Evolutionary conservation across 2,888 invertebrate species (phyloP).

Genomic region (Agrotis exclamationis): DNA sequence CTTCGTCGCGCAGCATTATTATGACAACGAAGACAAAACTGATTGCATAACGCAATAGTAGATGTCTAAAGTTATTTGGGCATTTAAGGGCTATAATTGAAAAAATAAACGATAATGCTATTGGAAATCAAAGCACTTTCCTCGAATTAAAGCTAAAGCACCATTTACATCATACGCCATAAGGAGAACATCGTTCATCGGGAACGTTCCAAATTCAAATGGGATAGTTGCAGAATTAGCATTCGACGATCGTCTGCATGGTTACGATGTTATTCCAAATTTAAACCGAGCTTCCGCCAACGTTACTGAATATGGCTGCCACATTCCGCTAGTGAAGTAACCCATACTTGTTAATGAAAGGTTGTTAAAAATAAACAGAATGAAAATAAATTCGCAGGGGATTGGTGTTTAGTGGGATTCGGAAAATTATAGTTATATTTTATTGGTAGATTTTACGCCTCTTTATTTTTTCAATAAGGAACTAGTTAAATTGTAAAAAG

Average conservation of each 20-base stretch:
- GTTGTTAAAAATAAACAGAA: conserved; percentile 8
- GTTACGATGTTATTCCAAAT: conserved; percentile 80
- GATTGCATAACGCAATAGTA: neutral
- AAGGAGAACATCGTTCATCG: conserved; percentile 62
- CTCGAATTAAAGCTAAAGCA: neutral
- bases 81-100: neutral
- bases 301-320: conserved; percentile 72
- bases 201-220: conserved; percentile 65
- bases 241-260: conserved; percentile 75
- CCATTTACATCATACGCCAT: conserved; percentile 39
- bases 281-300: conserved; percentile 78
- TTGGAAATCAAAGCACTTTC: neutral
- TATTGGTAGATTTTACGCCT: neutral
- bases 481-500: too few relatives aligned
- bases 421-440: neutral
- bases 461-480: too few relatives aligned
- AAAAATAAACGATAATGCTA: neutral
- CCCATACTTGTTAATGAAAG: conserved; percentile 36
- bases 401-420: neutral
- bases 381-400: neutral
- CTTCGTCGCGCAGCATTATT: too few relatives aligned
- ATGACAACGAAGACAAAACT: neutral
- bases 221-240: conserved; percentile 72
- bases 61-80: neutral
- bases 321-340: conserved; percentile 65